Percentiles rank a stretch among this genome's conserved stretches.
phyloP scores from a whole-genome alignment of 2,113 vertebrate genomes.

The Ancistrus triradiatus region DNA sequence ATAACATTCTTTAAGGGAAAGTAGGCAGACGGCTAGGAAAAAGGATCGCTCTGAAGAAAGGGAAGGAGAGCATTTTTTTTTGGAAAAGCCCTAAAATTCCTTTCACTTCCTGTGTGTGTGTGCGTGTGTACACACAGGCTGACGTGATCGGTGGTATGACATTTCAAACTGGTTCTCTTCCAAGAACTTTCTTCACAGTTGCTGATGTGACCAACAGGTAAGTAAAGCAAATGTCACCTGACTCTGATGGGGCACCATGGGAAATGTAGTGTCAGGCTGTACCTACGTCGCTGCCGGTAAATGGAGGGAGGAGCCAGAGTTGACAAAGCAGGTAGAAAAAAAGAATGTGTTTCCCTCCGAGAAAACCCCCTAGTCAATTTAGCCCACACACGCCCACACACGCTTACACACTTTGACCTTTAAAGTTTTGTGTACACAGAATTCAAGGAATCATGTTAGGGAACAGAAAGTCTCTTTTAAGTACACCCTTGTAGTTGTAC shows the following conservation, averaged over 20 bases:
- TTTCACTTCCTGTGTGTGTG: constrained; percentile 16
- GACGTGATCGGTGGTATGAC: background rate
- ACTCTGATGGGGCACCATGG: background rate
- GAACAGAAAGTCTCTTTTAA: background rate
- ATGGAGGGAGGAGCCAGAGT: background rate
- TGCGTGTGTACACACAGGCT: background rate
- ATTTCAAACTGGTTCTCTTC: constrained; percentile 3
- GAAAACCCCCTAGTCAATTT: constrained; percentile 23
- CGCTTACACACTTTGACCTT: constrained; percentile 18
- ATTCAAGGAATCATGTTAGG: constrained; percentile 5
- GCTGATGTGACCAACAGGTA: background rate
- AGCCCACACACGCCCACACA: background rate
- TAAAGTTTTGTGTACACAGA: background rate
- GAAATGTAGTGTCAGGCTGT: constrained; percentile 1
- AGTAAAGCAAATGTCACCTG: background rate
- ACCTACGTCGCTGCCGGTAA: background rate
- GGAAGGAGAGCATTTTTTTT: background rate
- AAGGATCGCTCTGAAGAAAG: background rate
- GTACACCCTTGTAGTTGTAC: no score
- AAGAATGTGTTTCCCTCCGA: constrained; percentile 14
- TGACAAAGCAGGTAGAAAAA: background rate
- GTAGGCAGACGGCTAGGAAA: background rate
- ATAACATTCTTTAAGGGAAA: background rate
- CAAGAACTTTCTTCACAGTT: background rate
- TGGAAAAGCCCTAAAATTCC: constrained; percentile 43